Evolutionary conservation across 2,113 vertebrate species (phyloP).

Genomic region (Brachyhypopomus occidentalis): DNA sequence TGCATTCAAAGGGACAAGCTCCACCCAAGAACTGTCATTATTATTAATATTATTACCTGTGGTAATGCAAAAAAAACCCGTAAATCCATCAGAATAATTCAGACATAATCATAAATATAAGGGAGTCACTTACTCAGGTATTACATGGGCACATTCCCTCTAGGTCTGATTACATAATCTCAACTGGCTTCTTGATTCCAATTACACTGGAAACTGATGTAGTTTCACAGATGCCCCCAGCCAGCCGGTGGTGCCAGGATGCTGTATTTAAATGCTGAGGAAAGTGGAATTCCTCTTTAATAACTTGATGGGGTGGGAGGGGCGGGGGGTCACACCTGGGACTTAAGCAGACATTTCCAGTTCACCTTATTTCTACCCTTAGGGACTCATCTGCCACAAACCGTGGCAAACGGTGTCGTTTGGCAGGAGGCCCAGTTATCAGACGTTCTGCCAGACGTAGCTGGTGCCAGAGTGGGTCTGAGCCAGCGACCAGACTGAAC

Average conservation of each 20-base stretch:
- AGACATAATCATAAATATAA: no score
- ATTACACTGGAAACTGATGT: conserved; percentile 30
- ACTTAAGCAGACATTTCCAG: not conserved
- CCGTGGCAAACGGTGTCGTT: conserved; percentile 41
- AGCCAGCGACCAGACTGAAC: conserved; percentile 33
- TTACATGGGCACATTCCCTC: conserved; percentile 7
- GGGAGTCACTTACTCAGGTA: not conserved
- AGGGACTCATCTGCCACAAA: conserved; percentile 12
- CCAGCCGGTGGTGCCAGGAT: not conserved
- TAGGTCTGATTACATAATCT: conserved; percentile 3
- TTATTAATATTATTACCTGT: not conserved
- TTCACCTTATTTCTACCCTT: conserved; percentile 9
- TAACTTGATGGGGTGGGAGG: not conserved
- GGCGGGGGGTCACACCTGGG: not conserved
- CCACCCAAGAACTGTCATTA: no score
- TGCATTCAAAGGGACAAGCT: not conserved
- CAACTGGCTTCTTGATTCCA: conserved; percentile 40
- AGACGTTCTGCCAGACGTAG: conserved; percentile 26
- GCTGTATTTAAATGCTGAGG: conserved; percentile 13
- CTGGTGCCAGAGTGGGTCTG: conserved; percentile 29
- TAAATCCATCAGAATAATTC: not conserved
- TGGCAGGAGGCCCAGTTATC: conserved; percentile 26
- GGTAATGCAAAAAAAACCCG: not conserved
- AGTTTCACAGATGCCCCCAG: conserved; percentile 18
- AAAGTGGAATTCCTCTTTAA: not conserved